These are phyloP conservation scores for Scaptodrosophila latifasciaeformis DNA, from an alignment of 2,888 invertebrate genomes.

Conservation along the genomic window DNA sequence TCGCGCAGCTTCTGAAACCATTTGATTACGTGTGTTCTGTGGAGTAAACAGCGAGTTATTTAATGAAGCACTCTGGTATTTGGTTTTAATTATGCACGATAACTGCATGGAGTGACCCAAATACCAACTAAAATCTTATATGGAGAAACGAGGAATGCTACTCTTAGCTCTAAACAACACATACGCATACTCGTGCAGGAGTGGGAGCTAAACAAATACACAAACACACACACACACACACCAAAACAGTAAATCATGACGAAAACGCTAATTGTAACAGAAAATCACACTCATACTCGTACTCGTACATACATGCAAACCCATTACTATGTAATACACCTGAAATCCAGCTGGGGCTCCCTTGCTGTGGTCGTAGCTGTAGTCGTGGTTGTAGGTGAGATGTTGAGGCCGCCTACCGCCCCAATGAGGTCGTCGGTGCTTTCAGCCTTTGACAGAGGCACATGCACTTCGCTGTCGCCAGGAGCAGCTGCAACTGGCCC, in stretches of 20 bases:
- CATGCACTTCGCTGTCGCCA: conserved; percentile 17
- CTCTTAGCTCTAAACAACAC: conserved; percentile 27
- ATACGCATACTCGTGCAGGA: conserved; percentile 34
- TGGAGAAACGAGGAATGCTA: conserved; percentile 32
- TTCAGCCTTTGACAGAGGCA: conserved; percentile 39
- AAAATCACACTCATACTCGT: background rate
- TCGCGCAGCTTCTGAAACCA: conserved; percentile 61
- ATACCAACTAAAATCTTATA: conserved; percentile 14
- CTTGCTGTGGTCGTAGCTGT: conserved; percentile 15
- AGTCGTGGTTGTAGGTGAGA: conserved; percentile 20
- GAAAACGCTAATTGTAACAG: conserved; percentile 12
- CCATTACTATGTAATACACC: conserved; percentile 25
- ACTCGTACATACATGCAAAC: conserved; percentile 18
- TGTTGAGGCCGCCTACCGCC: conserved; percentile 39
- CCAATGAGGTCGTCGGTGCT: conserved; percentile 39
- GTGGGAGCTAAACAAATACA: conserved; percentile 6
- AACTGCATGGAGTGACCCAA: conserved; percentile 34
- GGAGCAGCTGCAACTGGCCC: conserved; percentile 35
- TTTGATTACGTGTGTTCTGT: conserved; percentile 57
- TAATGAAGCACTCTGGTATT: no score
- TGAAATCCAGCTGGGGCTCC: conserved; percentile 34
- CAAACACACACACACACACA: background rate
- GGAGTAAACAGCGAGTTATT: no score
- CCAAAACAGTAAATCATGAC: conserved; percentile 8
- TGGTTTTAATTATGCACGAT: conserved; percentile 36